These are phyloP conservation scores for Papilio protenor DNA, from an alignment of 2,888 invertebrate species.

Conservation along the genomic window DNA sequence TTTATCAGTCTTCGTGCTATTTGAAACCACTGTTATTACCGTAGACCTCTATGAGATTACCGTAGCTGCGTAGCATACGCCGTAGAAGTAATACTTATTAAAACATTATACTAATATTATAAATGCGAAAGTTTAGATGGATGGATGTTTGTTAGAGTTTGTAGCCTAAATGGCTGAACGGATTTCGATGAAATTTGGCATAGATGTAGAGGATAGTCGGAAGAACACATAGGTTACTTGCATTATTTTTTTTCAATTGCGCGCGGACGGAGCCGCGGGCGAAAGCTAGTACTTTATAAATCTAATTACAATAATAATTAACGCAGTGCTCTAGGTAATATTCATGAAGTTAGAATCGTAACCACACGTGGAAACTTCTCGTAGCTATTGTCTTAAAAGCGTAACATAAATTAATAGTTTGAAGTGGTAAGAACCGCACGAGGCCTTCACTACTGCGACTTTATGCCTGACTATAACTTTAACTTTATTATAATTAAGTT, in stretches of 20 bases:
- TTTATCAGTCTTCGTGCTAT: background rate
- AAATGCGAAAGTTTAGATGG: no score
- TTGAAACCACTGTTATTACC: background rate
- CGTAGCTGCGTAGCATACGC: conserved; percentile 1
- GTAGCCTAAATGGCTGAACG: no score
- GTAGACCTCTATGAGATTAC: background rate
- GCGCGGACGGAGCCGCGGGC: no score
- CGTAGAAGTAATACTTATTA: background rate
- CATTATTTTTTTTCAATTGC: no score
- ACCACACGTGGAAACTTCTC: conserved; percentile 20
- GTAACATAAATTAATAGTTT: conserved; percentile 37
- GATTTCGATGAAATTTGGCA: no score
- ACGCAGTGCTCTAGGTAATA: background rate
- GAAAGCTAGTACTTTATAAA: background rate
- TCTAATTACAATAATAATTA: conserved; percentile 3
- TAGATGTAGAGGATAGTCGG: no score
- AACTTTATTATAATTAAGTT: conserved; percentile 19
- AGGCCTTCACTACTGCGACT: background rate
- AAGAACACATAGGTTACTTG: no score
- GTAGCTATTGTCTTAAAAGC: conserved; percentile 25
- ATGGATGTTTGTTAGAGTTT: no score
- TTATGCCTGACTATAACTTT: background rate
- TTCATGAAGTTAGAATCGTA: conserved; percentile 8
- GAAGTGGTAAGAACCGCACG: background rate
- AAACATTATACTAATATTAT: no score